phyloP scores from a whole-genome alignment of 2,797 vertebrate species.

The Eurystomus glaucurus region DNA sequence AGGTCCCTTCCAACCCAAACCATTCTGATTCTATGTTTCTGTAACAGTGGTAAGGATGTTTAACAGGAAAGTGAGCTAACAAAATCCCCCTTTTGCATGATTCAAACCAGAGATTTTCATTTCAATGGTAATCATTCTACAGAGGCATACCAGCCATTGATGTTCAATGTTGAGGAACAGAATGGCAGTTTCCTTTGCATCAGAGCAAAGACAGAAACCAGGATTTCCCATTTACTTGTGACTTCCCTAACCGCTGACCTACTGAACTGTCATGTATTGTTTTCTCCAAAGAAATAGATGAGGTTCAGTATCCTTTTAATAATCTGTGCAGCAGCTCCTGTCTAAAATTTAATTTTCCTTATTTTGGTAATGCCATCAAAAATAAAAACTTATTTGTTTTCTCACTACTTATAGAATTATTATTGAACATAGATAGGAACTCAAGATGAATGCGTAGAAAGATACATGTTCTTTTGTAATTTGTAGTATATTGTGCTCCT shows the following conservation, averaged over 20 bases:
- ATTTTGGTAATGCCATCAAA: background rate
- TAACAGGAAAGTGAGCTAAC: background rate
- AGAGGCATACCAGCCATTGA: background rate
- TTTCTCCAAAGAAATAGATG: background rate
- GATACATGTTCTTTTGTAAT: background rate
- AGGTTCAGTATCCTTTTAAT: background rate
- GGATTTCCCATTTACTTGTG: background rate
- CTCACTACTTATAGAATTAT: background rate
- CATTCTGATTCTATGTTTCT: background rate
- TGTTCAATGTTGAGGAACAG: background rate
- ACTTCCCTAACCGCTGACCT: background rate
- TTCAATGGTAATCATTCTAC: background rate
- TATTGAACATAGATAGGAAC: background rate
- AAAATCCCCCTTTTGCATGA: background rate
- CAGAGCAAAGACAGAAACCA: background rate
- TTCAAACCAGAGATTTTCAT: background rate
- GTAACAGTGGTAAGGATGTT: background rate
- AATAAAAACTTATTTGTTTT: background rate
- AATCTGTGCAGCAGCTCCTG: background rate
- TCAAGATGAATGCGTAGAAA: background rate
- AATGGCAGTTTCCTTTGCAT: background rate
- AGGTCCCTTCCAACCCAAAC: no score
- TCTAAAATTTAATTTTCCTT: background rate
- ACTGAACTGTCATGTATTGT: background rate
- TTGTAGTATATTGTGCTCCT: background rate